Evolutionary conservation across 2,113 vertebrate species (phyloP), one percentile per base, ranked within the genome.

Genomic region (Ciconia boyciana): DNA sequence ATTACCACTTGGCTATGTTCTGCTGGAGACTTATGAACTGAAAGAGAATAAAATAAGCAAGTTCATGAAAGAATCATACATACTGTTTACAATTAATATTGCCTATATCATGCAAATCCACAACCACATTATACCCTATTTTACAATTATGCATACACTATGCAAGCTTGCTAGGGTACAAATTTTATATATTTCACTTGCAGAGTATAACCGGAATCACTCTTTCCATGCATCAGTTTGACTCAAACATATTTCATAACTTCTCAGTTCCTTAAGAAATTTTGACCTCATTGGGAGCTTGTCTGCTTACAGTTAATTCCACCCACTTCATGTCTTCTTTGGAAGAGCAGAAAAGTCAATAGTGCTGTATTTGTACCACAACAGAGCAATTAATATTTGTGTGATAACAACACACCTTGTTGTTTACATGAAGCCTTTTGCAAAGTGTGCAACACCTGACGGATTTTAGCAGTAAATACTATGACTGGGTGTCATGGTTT

Each of bases 91-190:
- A 51, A 25, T 14, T 3, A 84, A 21, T 48, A 36, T 32, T 80
- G 19, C 34, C n/a, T 39, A 51, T 65, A 64, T 60, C 16, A 34
- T 32, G 31, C 6, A 57, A 85, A 48, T 31, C 18, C 39, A 55
- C 13, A 75, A 44, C 2, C 20, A 68, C 11, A 17, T 71, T 41
- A 51, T 32, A 43, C 12, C 6, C 0, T 36, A 0, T 69, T 72
- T 76, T 49, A 55, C 43, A 70, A 19, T 11, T 15, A 58, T 49
- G 72, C 61, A 44, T 39, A 32, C 7, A 20, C 9, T 11, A 4
- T 16, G 28, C 58, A 72, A 34, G 43, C 20, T 78, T 80, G 9
- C 19, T 32, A 43, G 10, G 31, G 6, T 52, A 16, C 29, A 71
- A 46, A 75, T 71, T 48, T 57, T 52, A 74, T n/a, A 10, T 28